Evolutionary conservation across 30 jellyfish, hydroid and myxozoan species (phyloP).

Genomic region (Aurelia aurita complex sp. Pacific): DNA sequence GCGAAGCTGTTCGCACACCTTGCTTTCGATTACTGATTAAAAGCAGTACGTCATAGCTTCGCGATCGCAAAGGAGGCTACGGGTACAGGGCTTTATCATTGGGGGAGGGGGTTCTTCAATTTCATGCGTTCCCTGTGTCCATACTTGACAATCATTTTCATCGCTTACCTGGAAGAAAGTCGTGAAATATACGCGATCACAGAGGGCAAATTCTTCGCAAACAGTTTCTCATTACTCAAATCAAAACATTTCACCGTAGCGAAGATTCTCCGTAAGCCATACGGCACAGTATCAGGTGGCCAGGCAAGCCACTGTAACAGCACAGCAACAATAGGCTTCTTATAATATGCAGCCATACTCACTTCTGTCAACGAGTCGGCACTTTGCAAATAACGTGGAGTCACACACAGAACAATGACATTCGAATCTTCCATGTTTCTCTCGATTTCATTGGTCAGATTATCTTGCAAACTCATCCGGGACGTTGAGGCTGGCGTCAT

Average conservation of each 20-base stretch:
- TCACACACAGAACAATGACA: conserved; percentile 53
- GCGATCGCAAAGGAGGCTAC: no score
- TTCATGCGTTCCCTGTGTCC: no score
- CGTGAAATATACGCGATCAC: conserved; percentile 36
- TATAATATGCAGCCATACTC: conserved; percentile 31
- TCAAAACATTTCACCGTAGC: conserved; percentile 52
- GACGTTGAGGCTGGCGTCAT: conserved; percentile 47
- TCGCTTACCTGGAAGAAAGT: neutral
- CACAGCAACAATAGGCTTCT: conserved; percentile 39
- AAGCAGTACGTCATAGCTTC: no score
- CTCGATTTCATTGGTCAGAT: conserved; percentile 58
- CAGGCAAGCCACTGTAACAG: conserved; percentile 68
- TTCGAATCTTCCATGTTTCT: conserved; percentile 19
- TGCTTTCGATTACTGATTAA: no score
- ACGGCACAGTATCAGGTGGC: conserved; percentile 64
- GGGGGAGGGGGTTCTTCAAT: no score
- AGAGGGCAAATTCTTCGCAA: conserved; percentile 51
- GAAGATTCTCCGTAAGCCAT: conserved; percentile 28
- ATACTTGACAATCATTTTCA: neutral
- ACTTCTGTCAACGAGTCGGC: conserved; percentile 49
- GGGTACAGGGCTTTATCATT: no score
- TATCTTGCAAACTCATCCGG: conserved; percentile 36
- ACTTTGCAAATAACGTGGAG: conserved; percentile 44
- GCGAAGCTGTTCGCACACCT: no score
- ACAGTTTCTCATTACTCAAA: conserved; percentile 54